Percentiles rank a stretch among this genome's conserved stretches.
These are phyloP conservation scores for Neodon shergylaensis DNA, from an alignment of 2,113 vertebrate species.

Conservation along the genomic window DNA sequence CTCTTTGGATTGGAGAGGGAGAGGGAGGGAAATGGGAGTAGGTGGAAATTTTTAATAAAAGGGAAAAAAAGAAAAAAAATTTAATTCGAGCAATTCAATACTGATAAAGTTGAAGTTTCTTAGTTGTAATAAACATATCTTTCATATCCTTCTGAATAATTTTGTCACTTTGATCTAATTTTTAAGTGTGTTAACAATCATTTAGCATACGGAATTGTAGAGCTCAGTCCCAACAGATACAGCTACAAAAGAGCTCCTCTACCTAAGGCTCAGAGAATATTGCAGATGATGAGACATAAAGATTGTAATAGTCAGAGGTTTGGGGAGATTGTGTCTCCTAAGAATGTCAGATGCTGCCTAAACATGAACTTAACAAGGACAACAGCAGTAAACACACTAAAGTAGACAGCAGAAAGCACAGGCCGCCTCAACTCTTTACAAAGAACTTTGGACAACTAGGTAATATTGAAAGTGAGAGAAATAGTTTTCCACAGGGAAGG, in stretches of 20 bases:
- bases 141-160: conserved; percentile 20
- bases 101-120: conserved; percentile 29
- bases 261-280: background rate
- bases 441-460: no score
- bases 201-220: background rate
- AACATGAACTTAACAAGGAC: background rate
- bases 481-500: no score
- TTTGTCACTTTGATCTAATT: background rate
- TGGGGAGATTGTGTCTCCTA: background rate
- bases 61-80: background rate
- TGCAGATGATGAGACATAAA: background rate
- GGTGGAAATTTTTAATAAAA: no score
- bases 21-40: no score
- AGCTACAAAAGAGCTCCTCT: background rate
- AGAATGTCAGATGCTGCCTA: background rate
- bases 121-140: conserved; percentile 3
- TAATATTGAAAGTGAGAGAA: no score
- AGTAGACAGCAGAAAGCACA: background rate
- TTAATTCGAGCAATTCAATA: background rate
- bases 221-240: background rate
- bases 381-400: background rate
- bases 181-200: background rate
- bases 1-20: no score
- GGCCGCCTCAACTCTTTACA: no score
- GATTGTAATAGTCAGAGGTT: background rate